Conservation (phyloP, 2,888 invertebrate species). For the Unio delphinus region DNA sequence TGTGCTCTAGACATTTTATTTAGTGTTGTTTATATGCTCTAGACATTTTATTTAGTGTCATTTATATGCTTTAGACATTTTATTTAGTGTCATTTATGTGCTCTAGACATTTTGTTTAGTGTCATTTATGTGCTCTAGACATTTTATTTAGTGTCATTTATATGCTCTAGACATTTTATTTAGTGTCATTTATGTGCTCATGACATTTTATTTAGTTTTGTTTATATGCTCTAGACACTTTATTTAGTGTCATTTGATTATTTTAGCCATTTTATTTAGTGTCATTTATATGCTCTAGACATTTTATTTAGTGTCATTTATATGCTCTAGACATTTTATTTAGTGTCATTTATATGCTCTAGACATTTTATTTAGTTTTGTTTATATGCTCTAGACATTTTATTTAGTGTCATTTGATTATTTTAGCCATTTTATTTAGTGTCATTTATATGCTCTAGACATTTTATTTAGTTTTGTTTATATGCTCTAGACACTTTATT, state of each 20-base stretch:
- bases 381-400: slow-evolving; percentile 74
- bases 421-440: too few relatives aligned
- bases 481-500: background rate
- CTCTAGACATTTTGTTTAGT: background rate
- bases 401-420: too few relatives aligned
- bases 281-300: too few relatives aligned
- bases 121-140: background rate
- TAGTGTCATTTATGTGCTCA: background rate
- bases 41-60: background rate
- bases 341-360: background rate
- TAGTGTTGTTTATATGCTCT: background rate
- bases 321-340: background rate
- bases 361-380: background rate
- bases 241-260: too few relatives aligned
- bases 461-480: background rate
- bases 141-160: slow-evolving; percentile 1
- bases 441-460: background rate
- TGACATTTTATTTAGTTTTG: background rate
- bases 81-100: slow-evolving; percentile 7
- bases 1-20: background rate
- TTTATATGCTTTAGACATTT: background rate
- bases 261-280: background rate
- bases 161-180: slow-evolving; percentile 75
- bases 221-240: background rate
- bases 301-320: slow-evolving; percentile 9